These are phyloP conservation scores for Willisornis vidua DNA, from an alignment of 2,113 vertebrate genomes.

Conservation along the genomic window DNA sequence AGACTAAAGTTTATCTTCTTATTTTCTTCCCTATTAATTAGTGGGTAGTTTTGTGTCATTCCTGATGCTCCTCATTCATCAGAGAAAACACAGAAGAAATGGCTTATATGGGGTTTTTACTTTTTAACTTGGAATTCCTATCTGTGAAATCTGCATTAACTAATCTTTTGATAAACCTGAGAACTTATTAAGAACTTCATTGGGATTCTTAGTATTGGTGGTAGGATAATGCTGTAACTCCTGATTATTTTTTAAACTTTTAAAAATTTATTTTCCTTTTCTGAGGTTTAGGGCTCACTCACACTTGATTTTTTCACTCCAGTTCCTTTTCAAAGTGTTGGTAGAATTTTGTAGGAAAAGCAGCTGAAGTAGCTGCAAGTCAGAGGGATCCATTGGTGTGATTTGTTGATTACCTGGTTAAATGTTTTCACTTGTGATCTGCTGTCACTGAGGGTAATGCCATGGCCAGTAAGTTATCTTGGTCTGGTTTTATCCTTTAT, in stretches of 20 bases:
- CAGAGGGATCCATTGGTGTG: background rate
- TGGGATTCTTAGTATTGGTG: background rate
- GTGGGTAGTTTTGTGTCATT: background rate
- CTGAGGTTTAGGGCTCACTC: background rate
- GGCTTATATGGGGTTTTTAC: background rate
- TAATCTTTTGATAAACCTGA: background rate
- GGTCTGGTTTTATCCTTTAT: background rate
- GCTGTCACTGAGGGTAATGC: background rate
- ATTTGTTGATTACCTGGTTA: background rate
- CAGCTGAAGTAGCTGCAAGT: background rate
- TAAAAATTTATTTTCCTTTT: background rate
- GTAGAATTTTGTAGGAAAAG: background rate
- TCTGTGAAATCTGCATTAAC: background rate
- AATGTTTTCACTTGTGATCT: background rate
- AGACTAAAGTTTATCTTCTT: background rate
- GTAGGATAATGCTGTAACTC: background rate
- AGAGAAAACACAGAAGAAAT: background rate
- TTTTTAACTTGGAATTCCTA: background rate
- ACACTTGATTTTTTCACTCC: background rate
- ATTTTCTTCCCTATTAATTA: background rate
- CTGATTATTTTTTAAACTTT: background rate
- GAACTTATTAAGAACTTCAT: background rate
- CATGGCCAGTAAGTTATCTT: background rate
- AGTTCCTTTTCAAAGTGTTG: background rate
- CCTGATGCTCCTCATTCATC: background rate